A percentile compares a stretch with the other conserved stretches of the same genome.
These are phyloP conservation scores for Aphidoletes aphidimyza DNA, from an alignment of 2,888 invertebrate species.

Conservation along the genomic window DNA sequence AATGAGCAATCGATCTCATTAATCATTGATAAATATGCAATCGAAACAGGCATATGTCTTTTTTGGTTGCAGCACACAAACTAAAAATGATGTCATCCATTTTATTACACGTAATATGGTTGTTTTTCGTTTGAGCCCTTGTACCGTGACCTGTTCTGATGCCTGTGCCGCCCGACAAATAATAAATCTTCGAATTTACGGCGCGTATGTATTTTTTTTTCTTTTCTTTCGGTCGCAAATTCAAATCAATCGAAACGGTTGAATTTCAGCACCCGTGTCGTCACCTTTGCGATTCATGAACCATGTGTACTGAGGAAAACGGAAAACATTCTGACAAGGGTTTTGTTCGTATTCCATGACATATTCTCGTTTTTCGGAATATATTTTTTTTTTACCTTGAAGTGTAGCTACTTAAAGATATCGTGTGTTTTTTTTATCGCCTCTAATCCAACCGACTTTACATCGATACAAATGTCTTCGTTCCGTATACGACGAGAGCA, in stretches of 20 bases:
- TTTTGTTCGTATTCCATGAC: conserved; percentile 9
- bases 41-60: conserved; percentile 19
- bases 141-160: not conserved
- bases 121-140: no score
- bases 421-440: conserved; percentile 34
- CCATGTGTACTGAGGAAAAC: not conserved
- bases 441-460: not conserved
- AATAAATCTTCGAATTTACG: conserved; percentile 28
- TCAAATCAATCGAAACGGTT: conserved; percentile 46
- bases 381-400: not conserved
- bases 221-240: not conserved
- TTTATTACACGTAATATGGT: conserved; percentile 21
- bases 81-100: conserved; percentile 44
- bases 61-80: not conserved
- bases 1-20: conserved; percentile 39
- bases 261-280: conserved; percentile 32
- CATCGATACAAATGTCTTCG: conserved; percentile 27
- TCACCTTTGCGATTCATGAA: not conserved
- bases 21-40: conserved; percentile 41
- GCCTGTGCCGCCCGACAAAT: not conserved
- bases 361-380: not conserved
- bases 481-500: not conserved
- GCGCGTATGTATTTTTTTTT: not conserved
- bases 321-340: conserved; percentile 57
- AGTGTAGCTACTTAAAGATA: conserved; percentile 41